Conservation (phyloP, 1,140 invertebrate species). For the Druon quercuslanigerum region DNA sequence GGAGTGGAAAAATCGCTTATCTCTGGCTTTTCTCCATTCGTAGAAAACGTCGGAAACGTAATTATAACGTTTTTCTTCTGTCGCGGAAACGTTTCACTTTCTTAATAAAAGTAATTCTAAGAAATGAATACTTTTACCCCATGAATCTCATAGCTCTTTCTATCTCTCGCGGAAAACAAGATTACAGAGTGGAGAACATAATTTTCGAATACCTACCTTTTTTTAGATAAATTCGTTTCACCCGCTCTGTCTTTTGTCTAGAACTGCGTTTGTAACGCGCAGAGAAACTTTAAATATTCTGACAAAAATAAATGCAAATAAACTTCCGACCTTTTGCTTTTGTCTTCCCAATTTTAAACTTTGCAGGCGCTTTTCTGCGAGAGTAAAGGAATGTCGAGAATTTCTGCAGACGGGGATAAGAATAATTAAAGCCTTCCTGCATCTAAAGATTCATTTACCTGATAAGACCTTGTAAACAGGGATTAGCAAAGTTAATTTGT, state of each 20-base stretch:
- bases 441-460: slow-evolving; percentile 11
- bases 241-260: neutral
- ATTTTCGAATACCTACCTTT: slow-evolving; percentile 42
- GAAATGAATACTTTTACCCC: slow-evolving; percentile 51
- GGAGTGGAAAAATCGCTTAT: neutral
- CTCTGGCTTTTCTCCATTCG: slow-evolving; percentile 30
- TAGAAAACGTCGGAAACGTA: slow-evolving; percentile 36
- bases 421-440: slow-evolving; percentile 12
- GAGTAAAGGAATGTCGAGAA: neutral
- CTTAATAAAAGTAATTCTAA: slow-evolving; percentile 47
- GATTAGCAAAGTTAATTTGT: slow-evolving; percentile 4
- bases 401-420: neutral
- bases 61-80: slow-evolving; percentile 39
- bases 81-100: slow-evolving; percentile 44
- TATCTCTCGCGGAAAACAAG: slow-evolving; percentile 38
- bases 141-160: slow-evolving; percentile 40
- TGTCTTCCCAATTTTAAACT: neutral
- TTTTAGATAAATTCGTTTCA: slow-evolving; percentile 3
- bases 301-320: neutral
- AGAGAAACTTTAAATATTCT: neutral
- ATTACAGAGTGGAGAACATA: slow-evolving; percentile 52
- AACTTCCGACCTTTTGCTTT: neutral
- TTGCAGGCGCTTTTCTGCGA: neutral
- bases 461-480: slow-evolving; percentile 9
- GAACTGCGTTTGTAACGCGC: neutral